phyloP scores from a whole-genome alignment of 1,140 invertebrate genomes.

The Stegodyphus mimosarum region DNA sequence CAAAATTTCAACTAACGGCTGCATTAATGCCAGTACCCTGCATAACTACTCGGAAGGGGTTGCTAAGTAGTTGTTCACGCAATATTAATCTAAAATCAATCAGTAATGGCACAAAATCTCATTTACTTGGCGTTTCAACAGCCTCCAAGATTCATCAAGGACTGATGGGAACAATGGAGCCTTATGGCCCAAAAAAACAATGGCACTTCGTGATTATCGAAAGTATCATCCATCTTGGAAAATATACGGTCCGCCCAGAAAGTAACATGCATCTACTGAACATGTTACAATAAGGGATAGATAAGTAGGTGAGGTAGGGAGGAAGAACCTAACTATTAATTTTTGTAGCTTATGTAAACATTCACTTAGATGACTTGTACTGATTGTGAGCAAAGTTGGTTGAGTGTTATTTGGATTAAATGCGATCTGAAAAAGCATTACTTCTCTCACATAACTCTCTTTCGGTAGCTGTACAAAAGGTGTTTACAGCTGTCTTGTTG shows the following conservation, averaged over 20 bases:
- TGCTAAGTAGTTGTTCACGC: not conserved
- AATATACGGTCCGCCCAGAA: not conserved
- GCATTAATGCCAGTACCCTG: not conserved
- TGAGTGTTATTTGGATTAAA: not conserved
- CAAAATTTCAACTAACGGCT: not conserved
- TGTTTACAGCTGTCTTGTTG: too few species aligned
- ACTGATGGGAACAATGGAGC: conserved; percentile 7
- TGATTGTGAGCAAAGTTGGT: not conserved
- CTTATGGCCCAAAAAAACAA: conserved; percentile 10
- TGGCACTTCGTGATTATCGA: not conserved
- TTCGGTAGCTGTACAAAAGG: too few species aligned
- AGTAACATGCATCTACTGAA: not conserved
- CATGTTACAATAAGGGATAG: not conserved
- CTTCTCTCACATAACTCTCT: too few species aligned
- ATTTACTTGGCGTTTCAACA: conserved; percentile 4
- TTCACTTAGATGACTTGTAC: not conserved
- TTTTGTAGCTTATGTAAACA: not conserved
- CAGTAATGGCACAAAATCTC: conserved; percentile 1
- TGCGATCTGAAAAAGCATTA: not conserved
- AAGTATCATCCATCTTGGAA: conserved; percentile 1
- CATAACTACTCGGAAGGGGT: not conserved
- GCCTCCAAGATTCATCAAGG: conserved; percentile 5
- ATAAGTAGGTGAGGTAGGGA: not conserved
- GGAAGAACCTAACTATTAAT: not conserved
- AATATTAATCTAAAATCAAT: conserved; percentile 10